Conservation (phyloP, 2,888 invertebrate genomes). For the Amblyjoppa fuscipennis region DNA sequence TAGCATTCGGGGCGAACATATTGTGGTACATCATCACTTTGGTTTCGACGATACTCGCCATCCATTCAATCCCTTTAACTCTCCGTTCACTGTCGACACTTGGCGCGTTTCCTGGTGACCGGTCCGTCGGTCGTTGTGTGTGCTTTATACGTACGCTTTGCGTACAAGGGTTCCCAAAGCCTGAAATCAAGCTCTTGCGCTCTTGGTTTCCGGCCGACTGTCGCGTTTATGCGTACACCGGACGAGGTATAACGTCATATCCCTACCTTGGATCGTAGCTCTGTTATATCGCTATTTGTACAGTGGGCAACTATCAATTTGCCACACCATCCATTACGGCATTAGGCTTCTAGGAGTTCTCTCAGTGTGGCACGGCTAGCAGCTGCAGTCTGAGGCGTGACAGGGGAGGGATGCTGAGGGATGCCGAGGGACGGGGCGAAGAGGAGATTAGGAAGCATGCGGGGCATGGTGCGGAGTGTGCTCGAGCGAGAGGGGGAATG, state of each 20-base stretch:
- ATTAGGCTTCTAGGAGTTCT: slow-evolving; percentile 74
- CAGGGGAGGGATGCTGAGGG: slow-evolving; percentile 43
- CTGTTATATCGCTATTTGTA: slow-evolving; percentile 78
- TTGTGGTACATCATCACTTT: slow-evolving; percentile 76
- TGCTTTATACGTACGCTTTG: not conserved
- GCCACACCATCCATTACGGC: slow-evolving; percentile 78
- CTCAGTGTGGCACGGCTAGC: slow-evolving; percentile 51
- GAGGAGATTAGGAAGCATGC: slow-evolving; percentile 61
- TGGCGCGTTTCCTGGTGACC: slow-evolving; percentile 64
- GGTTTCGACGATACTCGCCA: slow-evolving; percentile 51
- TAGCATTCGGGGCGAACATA: slow-evolving; percentile 70
- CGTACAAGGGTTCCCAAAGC: not conserved
- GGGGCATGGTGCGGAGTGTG: slow-evolving; percentile 42
- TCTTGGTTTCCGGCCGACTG: not conserved
- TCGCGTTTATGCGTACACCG: not conserved
- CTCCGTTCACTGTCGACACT: slow-evolving; percentile 69
- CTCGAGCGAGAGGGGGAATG: slow-evolving; percentile 28
- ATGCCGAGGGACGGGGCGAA: slow-evolving; percentile 35
- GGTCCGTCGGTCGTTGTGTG: slow-evolving; percentile 56
- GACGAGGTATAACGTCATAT: slow-evolving; percentile 20
- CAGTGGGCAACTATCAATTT: slow-evolving; percentile 80
- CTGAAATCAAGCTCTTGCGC: not conserved
- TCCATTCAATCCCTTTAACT: slow-evolving; percentile 70
- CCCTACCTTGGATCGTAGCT: slow-evolving; percentile 33
- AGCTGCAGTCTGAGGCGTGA: slow-evolving; percentile 54